These are phyloP conservation scores for Ifrita kowaldi DNA, from an alignment of 2,113 vertebrate species.

Conservation along the genomic window DNA sequence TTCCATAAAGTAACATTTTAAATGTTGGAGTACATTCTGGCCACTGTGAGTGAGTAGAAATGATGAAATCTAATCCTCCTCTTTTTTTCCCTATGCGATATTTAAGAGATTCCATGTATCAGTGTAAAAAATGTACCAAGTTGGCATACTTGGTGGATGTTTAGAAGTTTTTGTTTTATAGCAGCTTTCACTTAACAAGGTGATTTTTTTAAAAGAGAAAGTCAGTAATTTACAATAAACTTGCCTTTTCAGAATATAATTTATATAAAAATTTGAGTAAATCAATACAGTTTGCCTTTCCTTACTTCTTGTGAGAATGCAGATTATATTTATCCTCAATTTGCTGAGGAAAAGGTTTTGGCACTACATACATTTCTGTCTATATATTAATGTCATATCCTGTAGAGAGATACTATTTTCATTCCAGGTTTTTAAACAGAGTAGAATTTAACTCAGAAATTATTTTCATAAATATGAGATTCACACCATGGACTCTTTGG, in stretches of 20 bases:
- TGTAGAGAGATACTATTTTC: background rate
- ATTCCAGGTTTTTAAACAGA: background rate
- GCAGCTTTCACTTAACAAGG: background rate
- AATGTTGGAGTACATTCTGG: background rate
- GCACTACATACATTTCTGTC: background rate
- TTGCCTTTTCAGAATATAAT: background rate
- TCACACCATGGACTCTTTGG: background rate
- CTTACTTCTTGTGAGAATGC: background rate
- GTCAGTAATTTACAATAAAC: background rate
- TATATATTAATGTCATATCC: background rate
- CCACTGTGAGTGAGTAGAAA: background rate
- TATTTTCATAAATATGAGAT: background rate
- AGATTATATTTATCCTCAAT: background rate
- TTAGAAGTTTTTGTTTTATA: background rate
- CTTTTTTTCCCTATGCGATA: background rate
- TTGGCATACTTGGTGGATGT: background rate
- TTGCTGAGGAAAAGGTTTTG: background rate
- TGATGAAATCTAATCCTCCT: background rate
- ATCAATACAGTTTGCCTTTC: background rate
- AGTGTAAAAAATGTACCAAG: background rate
- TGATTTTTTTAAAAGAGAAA: background rate
- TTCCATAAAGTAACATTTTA: background rate
- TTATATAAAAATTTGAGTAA: background rate
- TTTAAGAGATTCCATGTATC: background rate
- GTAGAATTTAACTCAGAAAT: background rate